Evolutionary conservation across 2,888 invertebrate species (phyloP), one percentile per base, ranked within the genome.

Genomic region (Nebria salina): DNA sequence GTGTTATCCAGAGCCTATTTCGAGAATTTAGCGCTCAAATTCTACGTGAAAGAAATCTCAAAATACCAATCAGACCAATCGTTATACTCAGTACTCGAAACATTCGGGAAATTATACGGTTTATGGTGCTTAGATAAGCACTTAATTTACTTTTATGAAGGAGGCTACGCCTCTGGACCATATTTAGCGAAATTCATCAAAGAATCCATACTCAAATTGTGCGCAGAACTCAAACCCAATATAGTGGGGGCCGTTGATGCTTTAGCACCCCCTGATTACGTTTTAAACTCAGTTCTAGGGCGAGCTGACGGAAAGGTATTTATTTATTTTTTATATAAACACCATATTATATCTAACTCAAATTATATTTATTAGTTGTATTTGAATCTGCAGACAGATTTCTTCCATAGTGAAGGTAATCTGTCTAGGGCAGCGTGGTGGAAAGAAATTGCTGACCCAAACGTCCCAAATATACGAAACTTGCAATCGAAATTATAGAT

Each of bases 221-320:
- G 97, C 87, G 87, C 86, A 0, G 90, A 91, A 15, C 85, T 97
- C n/a, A 95, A 95, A 88, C 90, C 92, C 9, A 95, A 96, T 65
- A 91, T 95, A 0, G 93, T 97, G 0, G 89, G 93, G 1, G 91
- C 97, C 2, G 95, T 94, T 2, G 98, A 98, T 87, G 95, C 95
- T 42, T 90, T 98, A 41, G 95, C 97, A 2, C 97, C 97, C 0
- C 95, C 97, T 0, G 98, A 98, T 89, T 97, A 95, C 87, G 93
- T 97, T 64, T 90, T 98, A 13, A 95, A 97, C 89, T 97, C 97
- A 0, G 94, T 95, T 64, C 91, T 98, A 20, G 98, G 96, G 76
- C 92, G 91, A 86, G 94, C 96, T 42, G 95, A 97, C 90, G 98
- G 98, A 83, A 92, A 93, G 90, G 95, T 95, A 86, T 88, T 20